A percentile compares a stretch with the other conserved stretches of the same genome.
Conservation (phyloP, 2,888 invertebrate species). For the Metacarcinus magister region DNA sequence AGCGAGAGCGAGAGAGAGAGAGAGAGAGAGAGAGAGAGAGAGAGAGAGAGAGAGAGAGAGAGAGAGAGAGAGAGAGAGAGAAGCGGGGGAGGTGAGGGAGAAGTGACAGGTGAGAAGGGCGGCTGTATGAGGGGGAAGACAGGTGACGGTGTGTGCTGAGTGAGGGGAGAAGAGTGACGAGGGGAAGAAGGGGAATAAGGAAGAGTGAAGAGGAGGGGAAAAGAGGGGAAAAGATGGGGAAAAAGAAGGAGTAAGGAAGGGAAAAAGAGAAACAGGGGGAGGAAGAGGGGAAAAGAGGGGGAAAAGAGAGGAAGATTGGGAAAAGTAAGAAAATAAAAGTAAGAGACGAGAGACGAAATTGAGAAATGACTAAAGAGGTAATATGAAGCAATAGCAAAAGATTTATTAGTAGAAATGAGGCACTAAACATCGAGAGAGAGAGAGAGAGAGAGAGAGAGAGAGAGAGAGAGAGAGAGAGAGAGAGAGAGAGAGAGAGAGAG, state of each 20-base stretch:
- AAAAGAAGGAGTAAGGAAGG: neutral
- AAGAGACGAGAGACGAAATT: no score
- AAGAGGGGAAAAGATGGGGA: slow-evolving; percentile 21
- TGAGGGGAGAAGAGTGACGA: slow-evolving; percentile 1
- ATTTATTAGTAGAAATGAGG: no score
- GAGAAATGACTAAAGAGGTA: no score
- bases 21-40: no score
- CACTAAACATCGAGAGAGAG: neutral
- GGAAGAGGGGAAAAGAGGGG: neutral
- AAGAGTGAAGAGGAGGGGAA: neutral
- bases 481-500: neutral
- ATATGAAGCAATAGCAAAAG: no score
- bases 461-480: neutral
- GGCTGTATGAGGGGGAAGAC: neutral
- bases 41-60: neutral
- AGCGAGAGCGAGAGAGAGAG: no score
- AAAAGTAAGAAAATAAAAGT: neutral
- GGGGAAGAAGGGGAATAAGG: neutral
- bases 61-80: neutral
- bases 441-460: neutral
- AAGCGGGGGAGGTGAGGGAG: no score
- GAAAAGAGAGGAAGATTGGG: neutral
- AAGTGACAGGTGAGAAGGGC: neutral
- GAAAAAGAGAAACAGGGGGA: neutral
- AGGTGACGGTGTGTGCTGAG: neutral